Percentiles rank a stretch among this genome's conserved stretches.
phyloP scores from a whole-genome alignment of 2,113 vertebrate species.

The Corydoras sp. region DNA sequence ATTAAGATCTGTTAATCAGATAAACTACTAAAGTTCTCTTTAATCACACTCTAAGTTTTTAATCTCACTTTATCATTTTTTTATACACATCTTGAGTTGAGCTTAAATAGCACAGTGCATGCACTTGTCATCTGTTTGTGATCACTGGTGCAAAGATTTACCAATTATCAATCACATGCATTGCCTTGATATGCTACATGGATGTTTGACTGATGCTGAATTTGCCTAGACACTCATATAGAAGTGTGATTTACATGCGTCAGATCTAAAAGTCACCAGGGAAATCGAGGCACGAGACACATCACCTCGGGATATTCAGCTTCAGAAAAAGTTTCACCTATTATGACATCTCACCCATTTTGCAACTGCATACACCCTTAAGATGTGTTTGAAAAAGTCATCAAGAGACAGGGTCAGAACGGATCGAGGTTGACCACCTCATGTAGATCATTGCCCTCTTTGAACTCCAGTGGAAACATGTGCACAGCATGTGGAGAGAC shows the following conservation, averaged over 20 bases:
- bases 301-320: not conserved
- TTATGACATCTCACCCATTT: not conserved
- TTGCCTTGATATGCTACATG: constrained; percentile 24
- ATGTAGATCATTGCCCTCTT: constrained; percentile 34
- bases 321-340: not conserved
- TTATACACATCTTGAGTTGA: too few species aligned
- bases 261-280: not conserved
- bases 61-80: too few species aligned
- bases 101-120: not conserved
- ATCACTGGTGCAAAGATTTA: constrained; percentile 7
- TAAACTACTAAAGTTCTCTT: too few species aligned
- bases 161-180: constrained; percentile 22
- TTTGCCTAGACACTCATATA: constrained; percentile 25
- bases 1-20: too few species aligned
- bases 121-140: constrained; percentile 11
- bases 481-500: constrained; percentile 44
- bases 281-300: not conserved
- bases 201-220: not conserved
- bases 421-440: constrained; percentile 31
- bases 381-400: constrained; percentile 15
- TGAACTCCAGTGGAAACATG: constrained; percentile 41
- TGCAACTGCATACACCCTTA: not conserved
- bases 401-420: constrained; percentile 15
- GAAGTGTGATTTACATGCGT: constrained; percentile 27
- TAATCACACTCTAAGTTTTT: too few species aligned